Evolutionary conservation across 35 echinoderm and acorn worm species (phyloP).

Genomic region (Hemicentrotus pulcherrimus): DNA sequence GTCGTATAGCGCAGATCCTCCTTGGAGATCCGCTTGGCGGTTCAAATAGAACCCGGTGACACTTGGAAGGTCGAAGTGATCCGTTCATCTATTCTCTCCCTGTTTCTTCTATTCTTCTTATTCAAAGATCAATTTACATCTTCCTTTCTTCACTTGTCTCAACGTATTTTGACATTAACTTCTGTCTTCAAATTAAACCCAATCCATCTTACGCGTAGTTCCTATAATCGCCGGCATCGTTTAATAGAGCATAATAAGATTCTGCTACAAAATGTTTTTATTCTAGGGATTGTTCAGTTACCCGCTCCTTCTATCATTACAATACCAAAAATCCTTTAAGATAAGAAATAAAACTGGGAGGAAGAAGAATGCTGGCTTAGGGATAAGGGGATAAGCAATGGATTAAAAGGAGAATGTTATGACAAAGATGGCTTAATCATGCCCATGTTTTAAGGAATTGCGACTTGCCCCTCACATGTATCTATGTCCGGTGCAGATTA

Average conservation of each 20-base stretch:
- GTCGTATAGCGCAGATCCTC: neutral
- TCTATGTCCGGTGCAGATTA: no score
- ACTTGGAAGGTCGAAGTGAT: neutral
- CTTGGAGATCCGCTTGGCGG: neutral
- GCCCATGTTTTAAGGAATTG: no score
- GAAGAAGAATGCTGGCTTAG: neutral
- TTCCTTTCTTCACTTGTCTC: neutral
- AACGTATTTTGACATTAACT: no score
- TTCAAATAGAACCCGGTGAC: neutral
- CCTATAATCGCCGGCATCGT: neutral
- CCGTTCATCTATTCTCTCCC: neutral
- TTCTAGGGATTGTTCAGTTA: no score
- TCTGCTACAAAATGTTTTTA: no score
- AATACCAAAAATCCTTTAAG: no score
- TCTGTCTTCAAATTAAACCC: neutral
- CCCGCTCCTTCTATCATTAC: no score
- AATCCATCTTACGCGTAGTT: neutral
- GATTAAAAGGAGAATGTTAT: neutral
- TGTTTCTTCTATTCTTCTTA: neutral
- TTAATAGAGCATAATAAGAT: no score
- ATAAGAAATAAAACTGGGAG: neutral
- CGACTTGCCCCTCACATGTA: no score
- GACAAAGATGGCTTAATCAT: neutral
- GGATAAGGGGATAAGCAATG: neutral
- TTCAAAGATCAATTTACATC: neutral